phyloP scores from a whole-genome alignment of 2,797 vertebrate genomes.

The Rhinogobio ventralis region DNA sequence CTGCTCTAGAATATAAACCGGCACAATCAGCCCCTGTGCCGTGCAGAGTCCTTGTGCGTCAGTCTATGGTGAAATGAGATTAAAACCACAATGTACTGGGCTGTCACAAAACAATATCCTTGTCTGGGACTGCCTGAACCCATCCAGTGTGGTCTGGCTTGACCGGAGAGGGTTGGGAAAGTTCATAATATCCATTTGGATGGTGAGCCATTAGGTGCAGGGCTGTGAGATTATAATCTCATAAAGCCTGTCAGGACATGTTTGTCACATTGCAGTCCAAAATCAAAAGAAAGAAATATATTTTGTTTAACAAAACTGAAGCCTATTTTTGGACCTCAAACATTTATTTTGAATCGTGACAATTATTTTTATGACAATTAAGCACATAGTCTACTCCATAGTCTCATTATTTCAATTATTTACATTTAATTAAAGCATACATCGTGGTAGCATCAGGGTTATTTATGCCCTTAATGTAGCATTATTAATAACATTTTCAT shows the following conservation, averaged over 20 bases:
- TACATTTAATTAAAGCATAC: background rate
- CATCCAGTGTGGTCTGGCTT: constrained; percentile 16
- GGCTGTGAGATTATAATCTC: constrained; percentile 14
- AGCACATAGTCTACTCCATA: background rate
- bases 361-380: background rate
- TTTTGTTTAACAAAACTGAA: background rate
- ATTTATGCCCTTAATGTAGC: background rate
- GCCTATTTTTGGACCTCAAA: background rate
- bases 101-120: constrained; percentile 36
- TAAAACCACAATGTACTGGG: constrained; percentile 39
- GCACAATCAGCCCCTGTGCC: constrained; percentile 36
- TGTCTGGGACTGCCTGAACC: constrained; percentile 36
- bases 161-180: constrained; percentile 19
- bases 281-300: background rate
- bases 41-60: constrained; percentile 17
- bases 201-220: constrained; percentile 4
- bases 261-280: background rate
- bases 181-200: constrained; percentile 17
- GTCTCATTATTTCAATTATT: background rate
- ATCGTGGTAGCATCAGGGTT: background rate
- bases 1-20: constrained; percentile 14
- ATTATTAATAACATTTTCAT: too few relatives aligned
- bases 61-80: constrained; percentile 43
- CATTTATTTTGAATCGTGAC: background rate
- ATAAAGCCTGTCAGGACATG: background rate